Conservation (phyloP, 2,888 invertebrate species). For the Amaurobius ferox region DNA sequence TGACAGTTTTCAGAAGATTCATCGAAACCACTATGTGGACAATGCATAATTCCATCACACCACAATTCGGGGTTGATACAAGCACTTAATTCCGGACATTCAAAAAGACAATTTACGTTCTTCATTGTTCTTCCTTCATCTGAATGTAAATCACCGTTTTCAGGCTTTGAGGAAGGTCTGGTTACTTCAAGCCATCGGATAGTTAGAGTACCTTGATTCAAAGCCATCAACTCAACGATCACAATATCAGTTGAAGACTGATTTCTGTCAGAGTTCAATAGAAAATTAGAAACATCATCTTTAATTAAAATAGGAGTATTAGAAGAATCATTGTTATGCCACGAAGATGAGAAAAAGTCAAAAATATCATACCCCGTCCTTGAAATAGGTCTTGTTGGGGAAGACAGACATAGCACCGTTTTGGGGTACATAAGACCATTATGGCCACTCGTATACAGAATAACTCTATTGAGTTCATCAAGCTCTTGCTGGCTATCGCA, state of each 20-base stretch:
- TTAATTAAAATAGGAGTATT: neutral
- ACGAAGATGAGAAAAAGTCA: conserved; percentile 72
- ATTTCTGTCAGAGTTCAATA: conserved; percentile 18
- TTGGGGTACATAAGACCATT: conserved; percentile 67
- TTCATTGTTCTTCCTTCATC: conserved; percentile 73
- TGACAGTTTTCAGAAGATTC: conserved; percentile 78
- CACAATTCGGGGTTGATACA: conserved; percentile 87
- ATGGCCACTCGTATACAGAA: conserved; percentile 85
- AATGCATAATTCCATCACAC: conserved; percentile 88
- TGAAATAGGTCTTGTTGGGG: neutral
- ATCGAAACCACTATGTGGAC: conserved; percentile 86
- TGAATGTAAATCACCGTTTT: conserved; percentile 58
- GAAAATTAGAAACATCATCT: conserved; percentile 23
- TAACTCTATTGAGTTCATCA: conserved; percentile 77
- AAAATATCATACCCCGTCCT: conserved; percentile 40
- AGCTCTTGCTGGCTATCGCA: conserved; percentile 52
- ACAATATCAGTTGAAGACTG: conserved; percentile 76
- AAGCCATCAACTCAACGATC: conserved; percentile 73
- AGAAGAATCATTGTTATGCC: conserved; percentile 69
- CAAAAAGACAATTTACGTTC: conserved; percentile 83
- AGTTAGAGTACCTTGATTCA: conserved; percentile 47
- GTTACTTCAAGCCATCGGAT: conserved; percentile 73
- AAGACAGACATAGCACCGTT: conserved; percentile 70
- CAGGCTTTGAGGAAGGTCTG: conserved; percentile 63
- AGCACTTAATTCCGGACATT: conserved; percentile 88